Percentiles rank a stretch among this genome's conserved stretches.
These are phyloP conservation scores for Thymelicus sylvestris DNA, from an alignment of 2,888 invertebrate genomes.

Conservation along the genomic window DNA sequence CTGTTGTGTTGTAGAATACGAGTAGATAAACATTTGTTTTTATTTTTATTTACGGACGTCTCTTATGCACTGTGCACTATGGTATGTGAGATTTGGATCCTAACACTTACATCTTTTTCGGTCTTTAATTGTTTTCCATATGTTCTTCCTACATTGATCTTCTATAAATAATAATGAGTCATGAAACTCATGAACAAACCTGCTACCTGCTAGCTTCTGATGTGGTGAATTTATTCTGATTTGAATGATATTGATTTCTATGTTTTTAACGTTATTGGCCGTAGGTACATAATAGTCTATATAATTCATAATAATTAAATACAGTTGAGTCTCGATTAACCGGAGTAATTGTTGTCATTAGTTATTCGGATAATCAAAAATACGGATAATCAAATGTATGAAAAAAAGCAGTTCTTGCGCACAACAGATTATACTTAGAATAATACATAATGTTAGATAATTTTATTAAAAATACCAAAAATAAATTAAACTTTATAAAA, in stretches of 20 bases:
- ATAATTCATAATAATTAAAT: no score
- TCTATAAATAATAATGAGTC: constrained; percentile 71
- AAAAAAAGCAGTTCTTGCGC: no score
- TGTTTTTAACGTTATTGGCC: constrained; percentile 6
- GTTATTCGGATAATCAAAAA: no score
- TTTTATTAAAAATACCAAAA: no score
- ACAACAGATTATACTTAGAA: no score
- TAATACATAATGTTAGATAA: no score
- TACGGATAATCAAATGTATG: no score
- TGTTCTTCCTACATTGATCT: constrained; percentile 22
- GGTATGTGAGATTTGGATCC: constrained; percentile 39
- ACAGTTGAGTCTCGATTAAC: no score
- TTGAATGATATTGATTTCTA: neutral
- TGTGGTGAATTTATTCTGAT: neutral
- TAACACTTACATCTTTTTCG: neutral
- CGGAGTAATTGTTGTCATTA: no score
- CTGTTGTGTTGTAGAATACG: constrained; percentile 17
- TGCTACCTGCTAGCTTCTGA: neutral
- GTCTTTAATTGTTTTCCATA: constrained; percentile 37
- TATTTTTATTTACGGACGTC: constrained; percentile 13
- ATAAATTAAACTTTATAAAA: no score
- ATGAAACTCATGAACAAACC: constrained; percentile 45
- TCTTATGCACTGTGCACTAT: constrained; percentile 38
- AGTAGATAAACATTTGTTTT: constrained; percentile 26
- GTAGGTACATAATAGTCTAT: no score